A percentile compares a stretch with the other conserved stretches of the same genome.
Conservation (phyloP, 2,113 vertebrate species). For the Salvelinus fontinalis region DNA sequence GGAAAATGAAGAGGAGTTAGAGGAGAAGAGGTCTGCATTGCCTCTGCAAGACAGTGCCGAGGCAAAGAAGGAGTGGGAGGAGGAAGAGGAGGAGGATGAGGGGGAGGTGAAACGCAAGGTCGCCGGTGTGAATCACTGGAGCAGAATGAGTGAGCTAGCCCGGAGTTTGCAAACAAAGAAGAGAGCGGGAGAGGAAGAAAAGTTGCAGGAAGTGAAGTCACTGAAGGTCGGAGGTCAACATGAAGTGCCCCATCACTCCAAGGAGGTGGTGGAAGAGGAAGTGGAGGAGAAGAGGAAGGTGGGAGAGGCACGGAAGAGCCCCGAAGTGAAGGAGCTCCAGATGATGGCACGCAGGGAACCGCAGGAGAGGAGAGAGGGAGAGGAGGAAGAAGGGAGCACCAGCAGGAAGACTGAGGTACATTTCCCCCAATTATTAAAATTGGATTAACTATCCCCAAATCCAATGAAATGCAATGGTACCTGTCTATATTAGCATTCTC, state of each 20-base stretch:
- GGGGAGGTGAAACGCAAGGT: slow-evolving; percentile 42
- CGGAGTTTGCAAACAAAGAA: slow-evolving; percentile 55
- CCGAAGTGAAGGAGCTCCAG: slow-evolving; percentile 74
- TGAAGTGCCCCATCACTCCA: slow-evolving; percentile 72
- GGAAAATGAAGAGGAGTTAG: slow-evolving; percentile 35
- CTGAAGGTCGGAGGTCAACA: slow-evolving; percentile 13
- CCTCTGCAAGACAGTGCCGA: slow-evolving; percentile 36
- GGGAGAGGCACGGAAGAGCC: slow-evolving; percentile 70
- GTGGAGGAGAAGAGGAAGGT: slow-evolving; percentile 70
- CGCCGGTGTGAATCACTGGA: slow-evolving; percentile 73
- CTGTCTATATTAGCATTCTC: too few species aligned
- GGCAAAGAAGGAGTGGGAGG: slow-evolving; percentile 43
- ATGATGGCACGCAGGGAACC: slow-evolving; percentile 67
- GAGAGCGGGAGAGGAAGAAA: slow-evolving; percentile 45
- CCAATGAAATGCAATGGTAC: too few species aligned
- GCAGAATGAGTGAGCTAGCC: slow-evolving; percentile 75
- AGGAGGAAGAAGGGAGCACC: slow-evolving; percentile 94
- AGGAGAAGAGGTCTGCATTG: slow-evolving; percentile 36
- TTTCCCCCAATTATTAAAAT: slow-evolving; percentile 4
- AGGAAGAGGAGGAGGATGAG: slow-evolving; percentile 33
- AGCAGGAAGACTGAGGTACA: slow-evolving; percentile 87
- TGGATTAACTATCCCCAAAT: too few species aligned
- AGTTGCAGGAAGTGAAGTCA: slow-evolving; percentile 53
- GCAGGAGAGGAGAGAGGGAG: slow-evolving; percentile 81
- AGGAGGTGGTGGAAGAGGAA: slow-evolving; percentile 64